A percentile compares a stretch with the other conserved stretches of the same genome.
Evolutionary conservation across 2,888 invertebrate genomes (phyloP).

Genomic region (Eledona agricola): DNA sequence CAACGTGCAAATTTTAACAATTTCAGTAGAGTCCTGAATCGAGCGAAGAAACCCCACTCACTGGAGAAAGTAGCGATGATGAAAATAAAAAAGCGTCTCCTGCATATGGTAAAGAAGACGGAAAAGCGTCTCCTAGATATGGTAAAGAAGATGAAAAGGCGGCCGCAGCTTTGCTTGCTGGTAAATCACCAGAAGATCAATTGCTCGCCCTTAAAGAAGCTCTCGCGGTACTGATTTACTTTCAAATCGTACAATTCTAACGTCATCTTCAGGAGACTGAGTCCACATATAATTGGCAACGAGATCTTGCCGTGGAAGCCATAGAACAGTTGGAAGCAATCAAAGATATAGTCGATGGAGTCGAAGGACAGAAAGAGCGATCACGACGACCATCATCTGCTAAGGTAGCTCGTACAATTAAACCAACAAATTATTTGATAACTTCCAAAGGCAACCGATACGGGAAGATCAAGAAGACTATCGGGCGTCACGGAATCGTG

Average conservation of each 20-base stretch:
- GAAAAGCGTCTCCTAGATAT: too few species aligned
- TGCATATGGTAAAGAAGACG: too few species aligned
- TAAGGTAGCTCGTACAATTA: not conserved
- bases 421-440: too few species aligned
- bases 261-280: constrained; percentile 2
- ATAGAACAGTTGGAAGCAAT: constrained; percentile 55
- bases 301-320: constrained; percentile 46
- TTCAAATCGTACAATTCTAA: too few species aligned
- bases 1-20: too few species aligned
- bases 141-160: constrained; percentile 11
- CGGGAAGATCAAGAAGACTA: not conserved
- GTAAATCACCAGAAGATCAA: constrained; percentile 20
- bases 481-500: constrained; percentile 28
- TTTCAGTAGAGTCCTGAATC: too few species aligned
- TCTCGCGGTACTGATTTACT: constrained; percentile 4
- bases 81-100: too few species aligned
- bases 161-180: constrained; percentile 6
- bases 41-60: too few species aligned
- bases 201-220: constrained; percentile 4
- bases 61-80: too few species aligned
- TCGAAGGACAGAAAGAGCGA: constrained; percentile 1
- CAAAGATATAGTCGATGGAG: constrained; percentile 43
- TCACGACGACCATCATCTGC: constrained; percentile 1
- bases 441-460: too few species aligned
- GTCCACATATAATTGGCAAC: constrained; percentile 45